A percentile compares a stretch with the other conserved stretches of the same genome.
These are phyloP conservation scores for Stegodyphus dumicola DNA, from an alignment of 1,140 invertebrate genomes.

Conservation along the genomic window DNA sequence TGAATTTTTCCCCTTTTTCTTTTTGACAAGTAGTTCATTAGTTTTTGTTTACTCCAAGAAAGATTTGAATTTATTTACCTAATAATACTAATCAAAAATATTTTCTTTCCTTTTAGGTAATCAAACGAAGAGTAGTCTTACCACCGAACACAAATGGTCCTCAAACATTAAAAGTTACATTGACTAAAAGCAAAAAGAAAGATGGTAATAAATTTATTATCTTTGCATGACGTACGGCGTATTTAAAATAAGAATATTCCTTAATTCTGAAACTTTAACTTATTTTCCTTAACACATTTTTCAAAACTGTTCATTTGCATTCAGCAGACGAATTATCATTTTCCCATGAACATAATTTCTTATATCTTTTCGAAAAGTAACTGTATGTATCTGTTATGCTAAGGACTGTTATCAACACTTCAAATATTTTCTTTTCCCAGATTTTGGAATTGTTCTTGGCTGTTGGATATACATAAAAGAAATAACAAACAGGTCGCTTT, in stretches of 20 bases:
- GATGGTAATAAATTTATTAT: slow-evolving; percentile 76
- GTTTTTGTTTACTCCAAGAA: background rate
- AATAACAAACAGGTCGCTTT: slow-evolving; percentile 72
- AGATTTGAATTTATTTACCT: background rate
- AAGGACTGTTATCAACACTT: background rate
- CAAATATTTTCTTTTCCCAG: slow-evolving; percentile 70
- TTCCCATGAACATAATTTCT: too few species aligned
- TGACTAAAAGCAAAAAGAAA: slow-evolving; percentile 93
- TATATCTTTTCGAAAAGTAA: too few species aligned
- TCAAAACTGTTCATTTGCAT: too few species aligned
- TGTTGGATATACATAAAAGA: slow-evolving; percentile 84
- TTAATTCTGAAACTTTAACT: too few species aligned
- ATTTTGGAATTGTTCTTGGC: slow-evolving; percentile 95
- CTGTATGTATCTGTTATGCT: too few species aligned
- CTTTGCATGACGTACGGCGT: too few species aligned
- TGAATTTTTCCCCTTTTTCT: too few species aligned
- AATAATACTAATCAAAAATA: background rate
- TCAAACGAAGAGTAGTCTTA: slow-evolving; percentile 80
- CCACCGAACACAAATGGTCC: slow-evolving; percentile 68
- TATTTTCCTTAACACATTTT: too few species aligned
- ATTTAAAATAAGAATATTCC: too few species aligned
- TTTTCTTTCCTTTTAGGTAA: slow-evolving; percentile 64
- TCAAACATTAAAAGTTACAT: slow-evolving; percentile 76
- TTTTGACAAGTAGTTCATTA: background rate
- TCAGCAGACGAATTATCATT: too few species aligned